Evolutionary conservation across 1,140 invertebrate species (phyloP).

Genomic region (Meloidogyne exigua): DNA sequence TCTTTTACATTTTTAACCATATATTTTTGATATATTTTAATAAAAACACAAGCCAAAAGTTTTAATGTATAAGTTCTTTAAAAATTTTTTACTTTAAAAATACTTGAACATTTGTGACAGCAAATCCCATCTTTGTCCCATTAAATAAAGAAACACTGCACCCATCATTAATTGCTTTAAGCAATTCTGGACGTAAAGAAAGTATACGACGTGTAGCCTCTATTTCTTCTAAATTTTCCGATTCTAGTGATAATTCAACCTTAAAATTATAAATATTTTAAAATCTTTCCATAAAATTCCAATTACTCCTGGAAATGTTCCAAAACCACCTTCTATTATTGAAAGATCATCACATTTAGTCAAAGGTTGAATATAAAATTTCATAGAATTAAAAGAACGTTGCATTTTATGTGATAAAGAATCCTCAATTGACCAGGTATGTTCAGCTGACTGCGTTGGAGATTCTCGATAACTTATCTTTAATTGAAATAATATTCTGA

Average conservation of each 20-base stretch:
- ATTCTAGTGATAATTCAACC: constrained; percentile 8
- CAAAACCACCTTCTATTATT: constrained; percentile 25
- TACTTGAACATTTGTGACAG: constrained; percentile 74
- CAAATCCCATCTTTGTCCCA: constrained; percentile 68
- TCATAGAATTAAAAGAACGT: constrained; percentile 32
- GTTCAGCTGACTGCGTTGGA: constrained; percentile 70
- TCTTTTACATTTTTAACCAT: neutral
- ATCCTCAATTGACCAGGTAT: constrained; percentile 57
- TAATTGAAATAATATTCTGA: constrained; percentile 28
- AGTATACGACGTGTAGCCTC: constrained; percentile 1
- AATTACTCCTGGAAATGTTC: neutral
- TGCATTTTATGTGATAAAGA: constrained; percentile 32
- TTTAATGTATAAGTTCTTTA: too few relatives aligned
- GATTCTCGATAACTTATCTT: constrained; percentile 69
- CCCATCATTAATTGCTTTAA: constrained; percentile 67
- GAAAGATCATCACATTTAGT: constrained; percentile 38
- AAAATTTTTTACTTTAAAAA: constrained; percentile 70
- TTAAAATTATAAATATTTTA: neutral
- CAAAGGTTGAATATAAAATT: constrained; percentile 68
- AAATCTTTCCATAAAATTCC: neutral
- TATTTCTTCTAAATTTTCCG: constrained; percentile 45
- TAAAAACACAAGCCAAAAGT: neutral
- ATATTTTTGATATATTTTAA: neutral
- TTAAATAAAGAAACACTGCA: constrained; percentile 65
- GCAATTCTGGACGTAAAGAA: constrained; percentile 58